These are phyloP conservation scores for Dendrocopos noguchii DNA, from an alignment of 2,113 vertebrate species.

Conservation along the genomic window DNA sequence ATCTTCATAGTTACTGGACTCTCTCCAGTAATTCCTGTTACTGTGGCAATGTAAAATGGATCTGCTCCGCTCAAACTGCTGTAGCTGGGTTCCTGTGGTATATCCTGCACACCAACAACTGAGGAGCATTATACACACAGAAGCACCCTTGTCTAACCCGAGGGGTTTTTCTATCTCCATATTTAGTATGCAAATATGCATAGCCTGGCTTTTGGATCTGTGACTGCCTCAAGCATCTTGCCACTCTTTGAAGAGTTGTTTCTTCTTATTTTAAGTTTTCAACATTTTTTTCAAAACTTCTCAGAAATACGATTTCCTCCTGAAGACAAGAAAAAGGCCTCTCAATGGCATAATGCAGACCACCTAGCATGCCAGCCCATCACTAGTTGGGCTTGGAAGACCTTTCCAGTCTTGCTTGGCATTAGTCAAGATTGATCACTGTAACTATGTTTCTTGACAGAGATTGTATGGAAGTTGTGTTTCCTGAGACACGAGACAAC, in stretches of 20 bases:
- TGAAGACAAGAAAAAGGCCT: neutral
- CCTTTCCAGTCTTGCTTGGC: neutral
- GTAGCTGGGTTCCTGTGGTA: neutral
- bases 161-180: neutral
- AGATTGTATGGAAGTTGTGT: neutral
- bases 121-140: neutral
- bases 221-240: neutral
- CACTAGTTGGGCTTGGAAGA: neutral
- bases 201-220: neutral
- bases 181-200: neutral
- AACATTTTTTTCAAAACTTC: neutral
- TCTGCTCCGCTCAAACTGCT: neutral
- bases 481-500: neutral
- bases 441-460: neutral
- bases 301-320: neutral
- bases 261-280: neutral
- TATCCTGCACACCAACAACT: neutral
- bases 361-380: neutral
- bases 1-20: too few species aligned
- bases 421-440: neutral
- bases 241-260: neutral
- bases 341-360: neutral
- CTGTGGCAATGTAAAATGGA: neutral
- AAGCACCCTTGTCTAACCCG: neutral
- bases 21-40: neutral